A percentile compares a stretch with the other conserved stretches of the same genome.
phyloP scores from a whole-genome alignment of 2,888 invertebrate species.

The Tipula vernalis region DNA sequence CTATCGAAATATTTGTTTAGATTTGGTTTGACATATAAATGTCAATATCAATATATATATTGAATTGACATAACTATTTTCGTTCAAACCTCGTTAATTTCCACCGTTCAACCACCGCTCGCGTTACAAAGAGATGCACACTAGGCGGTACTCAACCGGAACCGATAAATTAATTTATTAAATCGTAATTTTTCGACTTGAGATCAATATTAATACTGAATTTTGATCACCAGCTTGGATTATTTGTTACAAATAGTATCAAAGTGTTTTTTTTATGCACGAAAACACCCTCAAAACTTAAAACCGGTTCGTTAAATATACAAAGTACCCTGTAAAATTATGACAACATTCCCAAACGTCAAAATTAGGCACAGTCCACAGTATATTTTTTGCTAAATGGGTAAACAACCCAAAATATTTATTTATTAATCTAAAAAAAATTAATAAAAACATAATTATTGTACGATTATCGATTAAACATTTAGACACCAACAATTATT shows the following conservation, averaged over 20 bases:
- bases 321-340: neutral
- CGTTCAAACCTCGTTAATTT: neutral
- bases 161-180: too few relatives aligned
- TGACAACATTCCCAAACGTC: neutral
- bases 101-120: neutral
- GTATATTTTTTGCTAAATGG: neutral
- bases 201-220: too few relatives aligned
- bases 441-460: neutral
- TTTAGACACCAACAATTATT: neutral
- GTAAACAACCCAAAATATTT: neutral
- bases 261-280: too few relatives aligned
- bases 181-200: too few relatives aligned
- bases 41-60: neutral
- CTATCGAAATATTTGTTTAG: neutral
- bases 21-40: neutral
- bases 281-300: neutral
- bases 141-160: neutral
- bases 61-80: neutral
- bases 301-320: neutral
- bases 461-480: neutral
- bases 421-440: neutral
- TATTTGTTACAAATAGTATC: too few relatives aligned
- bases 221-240: too few relatives aligned
- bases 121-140: neutral
- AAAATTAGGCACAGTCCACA: neutral